phyloP scores from a whole-genome alignment of 2,797 vertebrate genomes.

The Trematomus bernacchii region DNA sequence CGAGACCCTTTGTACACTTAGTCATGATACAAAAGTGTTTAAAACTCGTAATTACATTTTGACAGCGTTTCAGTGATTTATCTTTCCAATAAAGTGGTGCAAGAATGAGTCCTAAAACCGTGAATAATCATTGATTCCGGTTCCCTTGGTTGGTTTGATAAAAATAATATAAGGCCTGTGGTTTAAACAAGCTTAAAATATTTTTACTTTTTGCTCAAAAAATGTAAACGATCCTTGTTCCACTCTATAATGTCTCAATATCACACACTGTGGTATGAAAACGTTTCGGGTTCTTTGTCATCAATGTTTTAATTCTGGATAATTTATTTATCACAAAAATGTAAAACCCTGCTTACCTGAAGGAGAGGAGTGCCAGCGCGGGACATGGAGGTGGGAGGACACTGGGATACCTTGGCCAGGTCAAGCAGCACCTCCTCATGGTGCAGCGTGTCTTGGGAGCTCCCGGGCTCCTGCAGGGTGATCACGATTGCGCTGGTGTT shows the following conservation, averaged over 20 bases:
- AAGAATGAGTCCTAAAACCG: no score
- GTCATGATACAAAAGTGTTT: background rate
- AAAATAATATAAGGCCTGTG: no score
- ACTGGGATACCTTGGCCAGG: constrained; percentile 88
- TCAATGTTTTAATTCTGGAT: background rate
- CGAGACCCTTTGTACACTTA: background rate
- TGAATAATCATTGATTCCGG: no score
- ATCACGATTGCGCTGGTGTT: constrained; percentile 97
- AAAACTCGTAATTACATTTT: background rate
- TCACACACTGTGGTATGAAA: background rate
- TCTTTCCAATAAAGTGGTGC: no score
- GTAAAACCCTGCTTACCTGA: constrained; percentile 57
- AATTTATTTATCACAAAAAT: background rate
- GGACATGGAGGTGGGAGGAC: constrained; percentile 84
- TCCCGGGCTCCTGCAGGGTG: constrained; percentile 86
- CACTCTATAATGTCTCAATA: background rate
- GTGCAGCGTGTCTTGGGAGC: constrained; percentile 71
- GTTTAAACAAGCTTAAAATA: no score
- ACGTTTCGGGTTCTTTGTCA: no score
- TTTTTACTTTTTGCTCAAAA: no score
- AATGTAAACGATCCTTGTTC: background rate
- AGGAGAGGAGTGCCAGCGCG: constrained; percentile 86
- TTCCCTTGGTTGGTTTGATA: no score
- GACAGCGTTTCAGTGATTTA: background rate
- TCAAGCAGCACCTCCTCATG: constrained; percentile 92